phyloP scores from a whole-genome alignment of 1,140 invertebrate genomes.

The Cyphomyrmex costatus region DNA sequence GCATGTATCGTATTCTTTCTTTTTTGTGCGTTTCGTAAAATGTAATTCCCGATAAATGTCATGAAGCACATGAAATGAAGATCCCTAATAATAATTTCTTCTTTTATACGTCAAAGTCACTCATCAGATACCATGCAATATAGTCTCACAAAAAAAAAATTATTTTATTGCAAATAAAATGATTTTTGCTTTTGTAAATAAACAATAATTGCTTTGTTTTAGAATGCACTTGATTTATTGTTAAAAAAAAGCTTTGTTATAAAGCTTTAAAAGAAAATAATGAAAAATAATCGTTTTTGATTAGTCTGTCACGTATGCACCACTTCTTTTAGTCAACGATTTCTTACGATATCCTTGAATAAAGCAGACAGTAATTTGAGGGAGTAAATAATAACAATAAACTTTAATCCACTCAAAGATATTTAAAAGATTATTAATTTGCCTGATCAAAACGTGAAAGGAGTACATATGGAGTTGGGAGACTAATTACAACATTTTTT shows the following conservation, averaged over 20 bases:
- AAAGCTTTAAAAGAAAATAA: too few relatives aligned
- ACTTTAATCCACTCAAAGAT: not conserved
- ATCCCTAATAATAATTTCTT: slow-evolving; percentile 25
- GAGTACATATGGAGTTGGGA: not conserved
- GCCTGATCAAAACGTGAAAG: not conserved
- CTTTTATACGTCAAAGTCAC: not conserved
- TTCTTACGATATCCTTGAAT: not conserved
- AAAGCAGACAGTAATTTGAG: not conserved
- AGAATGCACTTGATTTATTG: too few relatives aligned
- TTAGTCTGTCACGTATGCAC: too few relatives aligned
- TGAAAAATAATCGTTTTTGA: too few relatives aligned
- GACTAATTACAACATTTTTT: not conserved
- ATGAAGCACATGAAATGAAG: slow-evolving; percentile 22
- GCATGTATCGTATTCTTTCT: slow-evolving; percentile 31
- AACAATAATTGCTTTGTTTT: too few relatives aligned
- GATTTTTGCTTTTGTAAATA: not conserved
- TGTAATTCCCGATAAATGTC: slow-evolving; percentile 51
- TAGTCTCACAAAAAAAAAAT: not conserved
- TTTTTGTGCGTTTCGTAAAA: slow-evolving; percentile 23
- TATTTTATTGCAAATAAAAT: not conserved
- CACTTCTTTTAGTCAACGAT: too few relatives aligned
- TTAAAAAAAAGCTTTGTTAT: too few relatives aligned
- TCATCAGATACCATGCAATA: not conserved
- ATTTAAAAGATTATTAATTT: not conserved
- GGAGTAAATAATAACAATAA: not conserved